Percentiles rank a stretch among this genome's conserved stretches.
These are phyloP conservation scores for Scaptomyza montana DNA, from an alignment of 1,140 invertebrate genomes.

Conservation along the genomic window DNA sequence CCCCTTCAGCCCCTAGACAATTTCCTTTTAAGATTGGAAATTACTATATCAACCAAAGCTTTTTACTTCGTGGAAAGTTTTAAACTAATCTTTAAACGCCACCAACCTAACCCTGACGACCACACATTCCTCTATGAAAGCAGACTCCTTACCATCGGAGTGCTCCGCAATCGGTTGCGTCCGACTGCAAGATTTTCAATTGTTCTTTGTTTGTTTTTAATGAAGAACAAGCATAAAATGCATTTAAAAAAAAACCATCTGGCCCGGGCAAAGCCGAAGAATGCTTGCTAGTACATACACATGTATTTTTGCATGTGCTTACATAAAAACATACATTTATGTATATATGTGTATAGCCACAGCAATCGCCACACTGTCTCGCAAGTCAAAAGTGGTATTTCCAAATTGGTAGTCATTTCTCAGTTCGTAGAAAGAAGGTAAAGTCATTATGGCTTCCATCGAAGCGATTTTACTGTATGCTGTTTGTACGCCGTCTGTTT, in stretches of 20 bases:
- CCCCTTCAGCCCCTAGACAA: too few species aligned
- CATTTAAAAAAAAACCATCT: neutral
- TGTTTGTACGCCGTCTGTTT: constrained; percentile 76
- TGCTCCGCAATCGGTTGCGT: too few species aligned
- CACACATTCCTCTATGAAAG: too few species aligned
- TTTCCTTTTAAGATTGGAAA: too few species aligned
- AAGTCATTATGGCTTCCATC: constrained; percentile 80
- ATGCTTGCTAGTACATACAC: constrained; percentile 19
- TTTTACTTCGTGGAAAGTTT: too few species aligned
- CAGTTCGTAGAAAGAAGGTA: constrained; percentile 79
- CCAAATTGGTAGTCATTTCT: constrained; percentile 80
- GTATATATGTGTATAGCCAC: neutral
- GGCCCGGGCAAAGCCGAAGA: neutral
- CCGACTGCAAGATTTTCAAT: too few species aligned
- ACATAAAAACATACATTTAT: neutral
- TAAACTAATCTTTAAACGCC: too few species aligned
- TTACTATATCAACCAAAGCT: too few species aligned
- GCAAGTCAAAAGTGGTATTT: constrained; percentile 80
- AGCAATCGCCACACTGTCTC: constrained; percentile 76
- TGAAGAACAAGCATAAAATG: too few species aligned
- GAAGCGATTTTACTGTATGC: constrained; percentile 77
- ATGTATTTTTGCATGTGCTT: constrained; percentile 9
- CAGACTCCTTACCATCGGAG: too few species aligned
- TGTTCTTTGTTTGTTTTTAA: too few species aligned
- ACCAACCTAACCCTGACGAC: too few species aligned